Percentiles rank a stretch among this genome's conserved stretches.
Conservation (phyloP, 2,888 invertebrate genomes). For the Stenolophus ochropezus region DNA sequence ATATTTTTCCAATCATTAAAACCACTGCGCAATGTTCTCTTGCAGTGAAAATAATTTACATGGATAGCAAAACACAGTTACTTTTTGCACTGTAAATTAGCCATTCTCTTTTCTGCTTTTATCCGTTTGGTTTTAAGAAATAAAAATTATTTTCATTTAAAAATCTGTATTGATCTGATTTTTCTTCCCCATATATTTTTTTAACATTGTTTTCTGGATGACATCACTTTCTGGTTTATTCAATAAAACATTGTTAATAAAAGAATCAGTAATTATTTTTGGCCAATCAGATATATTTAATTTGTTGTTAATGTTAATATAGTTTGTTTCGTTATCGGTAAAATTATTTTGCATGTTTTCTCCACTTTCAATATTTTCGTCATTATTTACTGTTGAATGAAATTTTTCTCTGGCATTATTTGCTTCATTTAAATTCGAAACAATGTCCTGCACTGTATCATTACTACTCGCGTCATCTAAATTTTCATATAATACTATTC, state of each 20-base stretch:
- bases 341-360: not conserved
- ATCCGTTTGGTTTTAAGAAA: constrained; percentile 1
- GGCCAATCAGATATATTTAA: constrained; percentile 10
- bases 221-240: not conserved
- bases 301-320: not conserved
- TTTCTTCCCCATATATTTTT: not conserved
- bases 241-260: not conserved
- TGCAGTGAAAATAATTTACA: constrained; percentile 2
- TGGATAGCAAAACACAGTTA: constrained; percentile 11
- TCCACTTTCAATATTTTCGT: not conserved
- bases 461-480: no score
- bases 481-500: no score
- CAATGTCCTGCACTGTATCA: no score
- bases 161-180: not conserved
- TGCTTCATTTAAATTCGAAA: no score
- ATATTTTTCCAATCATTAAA: constrained; percentile 14
- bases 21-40: not conserved
- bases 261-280: not conserved
- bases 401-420: no score
- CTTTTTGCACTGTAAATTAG: not conserved
- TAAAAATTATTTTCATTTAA: constrained; percentile 8
- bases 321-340: not conserved
- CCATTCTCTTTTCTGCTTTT: not conserved
- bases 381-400: not conserved
- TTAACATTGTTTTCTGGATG: not conserved